These are phyloP conservation scores for Eucidaris tribuloides DNA, from an alignment of 35 echinoderm and acorn worm genomes.

Conservation along the genomic window DNA sequence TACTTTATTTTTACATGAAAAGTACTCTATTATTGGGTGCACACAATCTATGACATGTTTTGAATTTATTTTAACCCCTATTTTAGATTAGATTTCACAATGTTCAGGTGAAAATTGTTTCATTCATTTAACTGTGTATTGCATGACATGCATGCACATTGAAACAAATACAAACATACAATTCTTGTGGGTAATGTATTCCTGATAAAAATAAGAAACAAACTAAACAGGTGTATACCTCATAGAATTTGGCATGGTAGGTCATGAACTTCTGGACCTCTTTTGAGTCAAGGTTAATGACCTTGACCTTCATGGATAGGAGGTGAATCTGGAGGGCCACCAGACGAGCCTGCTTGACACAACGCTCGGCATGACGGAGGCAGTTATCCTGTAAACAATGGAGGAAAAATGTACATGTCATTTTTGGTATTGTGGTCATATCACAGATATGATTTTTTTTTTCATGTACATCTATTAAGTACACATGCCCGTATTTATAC, in stretches of 20 bases:
- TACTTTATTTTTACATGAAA: no score
- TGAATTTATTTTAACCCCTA: no score
- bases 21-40: no score
- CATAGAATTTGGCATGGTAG: constrained; percentile 73
- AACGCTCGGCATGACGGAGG: constrained; percentile 87
- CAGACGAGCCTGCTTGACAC: constrained; percentile 79
- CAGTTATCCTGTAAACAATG: constrained; percentile 62
- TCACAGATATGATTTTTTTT: no score
- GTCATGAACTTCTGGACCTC: constrained; percentile 60
- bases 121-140: background rate
- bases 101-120: background rate
- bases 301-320: constrained; percentile 47
- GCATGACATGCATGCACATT: background rate
- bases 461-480: no score
- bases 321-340: constrained; percentile 90
- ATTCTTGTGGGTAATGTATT: background rate
- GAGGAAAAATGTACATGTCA: background rate
- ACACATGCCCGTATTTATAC: no score
- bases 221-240: constrained; percentile 43
- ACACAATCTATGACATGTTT: no score
- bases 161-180: background rate
- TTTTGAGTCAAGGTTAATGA: constrained; percentile 68
- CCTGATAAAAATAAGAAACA: background rate
- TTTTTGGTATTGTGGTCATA: no score
- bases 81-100: background rate